These are phyloP conservation scores for Verasper variegatus DNA, from an alignment of 2,113 vertebrate species.

Conservation along the genomic window DNA sequence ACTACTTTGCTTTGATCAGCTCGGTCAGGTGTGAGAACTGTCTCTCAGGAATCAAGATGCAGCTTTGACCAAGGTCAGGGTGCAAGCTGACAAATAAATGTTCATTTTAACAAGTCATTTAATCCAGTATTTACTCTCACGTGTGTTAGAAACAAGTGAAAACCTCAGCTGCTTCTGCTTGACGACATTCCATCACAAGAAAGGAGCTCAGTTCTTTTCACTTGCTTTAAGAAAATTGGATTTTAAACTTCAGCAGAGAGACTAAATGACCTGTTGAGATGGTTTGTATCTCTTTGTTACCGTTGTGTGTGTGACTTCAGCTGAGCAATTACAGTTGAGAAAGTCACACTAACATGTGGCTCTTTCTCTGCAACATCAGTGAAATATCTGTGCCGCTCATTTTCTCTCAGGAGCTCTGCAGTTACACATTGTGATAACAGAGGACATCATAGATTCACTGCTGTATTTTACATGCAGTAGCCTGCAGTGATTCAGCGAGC, in stretches of 20 bases:
- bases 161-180: not conserved
- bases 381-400: too few species aligned
- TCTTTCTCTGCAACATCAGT: not conserved
- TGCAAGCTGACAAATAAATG: conserved; percentile 14
- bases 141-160: conserved; percentile 44
- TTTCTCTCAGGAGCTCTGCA: conserved; percentile 30
- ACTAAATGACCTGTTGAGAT: conserved; percentile 39
- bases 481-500: not conserved
- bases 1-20: fast-evolving
- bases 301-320: conserved; percentile 11
- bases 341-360: conserved; percentile 5
- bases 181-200: too few species aligned
- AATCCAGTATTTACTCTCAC: not conserved
- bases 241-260: not conserved
- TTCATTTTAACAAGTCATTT: conserved; percentile 10
- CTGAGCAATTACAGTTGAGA: conserved; percentile 15
- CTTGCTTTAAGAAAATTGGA: conserved; percentile 26
- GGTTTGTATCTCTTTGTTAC: not conserved
- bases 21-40: not conserved
- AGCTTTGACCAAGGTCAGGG: conserved; percentile 47
- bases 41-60: conserved; percentile 16
- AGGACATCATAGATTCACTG: not conserved
- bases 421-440: conserved; percentile 44
- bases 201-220: not conserved
- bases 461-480: conserved; percentile 20